Conservation (phyloP, 2,888 invertebrate species). For the Metopia argyrocephala region DNA sequence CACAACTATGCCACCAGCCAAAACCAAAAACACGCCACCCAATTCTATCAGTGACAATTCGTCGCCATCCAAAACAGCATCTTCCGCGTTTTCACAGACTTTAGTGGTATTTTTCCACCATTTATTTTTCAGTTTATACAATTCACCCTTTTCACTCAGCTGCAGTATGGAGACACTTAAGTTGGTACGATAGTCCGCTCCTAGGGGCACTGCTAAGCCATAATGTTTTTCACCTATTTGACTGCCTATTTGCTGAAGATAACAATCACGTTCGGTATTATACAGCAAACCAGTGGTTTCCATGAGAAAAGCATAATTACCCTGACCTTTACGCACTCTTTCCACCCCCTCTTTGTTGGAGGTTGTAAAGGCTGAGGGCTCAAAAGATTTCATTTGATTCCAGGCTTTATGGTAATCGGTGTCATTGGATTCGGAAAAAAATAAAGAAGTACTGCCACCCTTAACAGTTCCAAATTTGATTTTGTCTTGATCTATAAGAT, state of each 20-base stretch:
- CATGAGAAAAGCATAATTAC: slow-evolving; percentile 95
- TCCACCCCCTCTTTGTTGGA: slow-evolving; percentile 91
- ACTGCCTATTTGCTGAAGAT: slow-evolving; percentile 88
- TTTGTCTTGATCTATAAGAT: slow-evolving; percentile 93
- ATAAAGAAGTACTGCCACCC: slow-evolving; percentile 94
- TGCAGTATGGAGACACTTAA: slow-evolving; percentile 93
- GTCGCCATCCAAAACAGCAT: slow-evolving; percentile 72
- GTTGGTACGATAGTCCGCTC: slow-evolving; percentile 86
- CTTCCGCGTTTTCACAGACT: slow-evolving; percentile 67
- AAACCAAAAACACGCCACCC: slow-evolving; percentile 93
- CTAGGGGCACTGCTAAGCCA: slow-evolving; percentile 93
- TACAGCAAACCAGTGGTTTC: slow-evolving; percentile 97
- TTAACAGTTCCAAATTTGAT: slow-evolving; percentile 94
- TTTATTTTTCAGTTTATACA: slow-evolving; percentile 89
- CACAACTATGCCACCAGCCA: slow-evolving; percentile 85
- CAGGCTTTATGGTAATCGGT: slow-evolving; percentile 93
- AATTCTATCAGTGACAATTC: slow-evolving; percentile 83
- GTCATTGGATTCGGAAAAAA: slow-evolving; percentile 93
- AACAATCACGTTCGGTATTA: slow-evolving; percentile 88
- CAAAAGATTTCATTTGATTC: slow-evolving; percentile 90
- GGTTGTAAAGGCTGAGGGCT: slow-evolving; percentile 88
- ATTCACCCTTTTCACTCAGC: slow-evolving; percentile 92
- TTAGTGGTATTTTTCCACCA: slow-evolving; percentile 92
- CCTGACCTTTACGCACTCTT: slow-evolving; percentile 86
- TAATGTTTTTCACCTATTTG: slow-evolving; percentile 94